Evolutionary conservation across 2,888 invertebrate species (phyloP).

Genomic region (Syrista parreyssii): DNA sequence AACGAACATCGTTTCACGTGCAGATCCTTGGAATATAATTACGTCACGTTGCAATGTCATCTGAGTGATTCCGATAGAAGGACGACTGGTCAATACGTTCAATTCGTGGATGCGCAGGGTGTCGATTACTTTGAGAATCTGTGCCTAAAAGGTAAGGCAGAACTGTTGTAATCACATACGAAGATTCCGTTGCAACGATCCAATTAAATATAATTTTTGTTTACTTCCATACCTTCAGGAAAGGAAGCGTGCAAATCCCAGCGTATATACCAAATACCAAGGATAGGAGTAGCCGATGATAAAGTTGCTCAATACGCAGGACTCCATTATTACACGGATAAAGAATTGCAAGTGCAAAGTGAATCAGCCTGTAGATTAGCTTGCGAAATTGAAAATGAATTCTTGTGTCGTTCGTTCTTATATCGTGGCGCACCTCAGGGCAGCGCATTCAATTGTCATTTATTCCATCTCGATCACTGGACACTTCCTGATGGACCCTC

Average conservation of each 20-base stretch:
- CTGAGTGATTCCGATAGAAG: conserved; percentile 90
- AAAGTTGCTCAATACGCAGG: conserved; percentile 93
- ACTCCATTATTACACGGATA: conserved; percentile 92
- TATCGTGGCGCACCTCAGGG: conserved; percentile 76
- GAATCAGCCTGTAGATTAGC: conserved; percentile 90
- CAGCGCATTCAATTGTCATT: conserved; percentile 88
- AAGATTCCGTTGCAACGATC: background rate
- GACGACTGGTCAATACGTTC: conserved; percentile 88
- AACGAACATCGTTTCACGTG: conserved; percentile 95
- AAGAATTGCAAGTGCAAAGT: conserved; percentile 90
- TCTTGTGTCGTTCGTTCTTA: conserved; percentile 87
- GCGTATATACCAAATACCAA: conserved; percentile 82
- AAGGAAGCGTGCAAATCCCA: conserved; percentile 89
- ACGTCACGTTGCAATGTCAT: conserved; percentile 91
- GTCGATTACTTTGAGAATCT: conserved; percentile 91
- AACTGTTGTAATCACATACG: background rate
- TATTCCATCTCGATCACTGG: conserved; percentile 93
- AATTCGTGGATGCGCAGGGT: conserved; percentile 87
- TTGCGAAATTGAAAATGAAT: conserved; percentile 93
- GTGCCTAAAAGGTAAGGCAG: conserved; percentile 79
- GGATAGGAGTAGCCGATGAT: conserved; percentile 90
- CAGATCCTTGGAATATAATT: conserved; percentile 93
- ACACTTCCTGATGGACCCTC: conserved; percentile 93
- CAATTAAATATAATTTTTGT: background rate
- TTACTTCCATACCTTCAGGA: conserved; percentile 50